Conservation (phyloP, 2,888 invertebrate species). For the Heliconius ethilla region DNA sequence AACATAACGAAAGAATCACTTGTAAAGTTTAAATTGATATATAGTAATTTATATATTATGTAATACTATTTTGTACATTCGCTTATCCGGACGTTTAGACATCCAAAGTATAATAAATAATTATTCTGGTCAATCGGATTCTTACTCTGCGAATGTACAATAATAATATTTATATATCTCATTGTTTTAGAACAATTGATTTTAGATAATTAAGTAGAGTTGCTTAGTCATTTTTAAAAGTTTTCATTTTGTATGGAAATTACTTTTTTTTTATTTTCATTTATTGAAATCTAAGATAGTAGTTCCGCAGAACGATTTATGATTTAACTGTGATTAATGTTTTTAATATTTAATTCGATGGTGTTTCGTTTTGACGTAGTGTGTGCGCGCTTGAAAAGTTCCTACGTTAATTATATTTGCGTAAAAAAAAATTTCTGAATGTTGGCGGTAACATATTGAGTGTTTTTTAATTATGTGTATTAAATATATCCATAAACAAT, state of each 20-base stretch:
- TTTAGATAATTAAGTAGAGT: not conserved
- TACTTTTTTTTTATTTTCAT: not conserved
- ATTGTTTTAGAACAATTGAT: not conserved
- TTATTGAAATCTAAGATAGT: not conserved
- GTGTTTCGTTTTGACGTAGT: constrained; percentile 11
- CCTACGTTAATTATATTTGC: constrained; percentile 35
- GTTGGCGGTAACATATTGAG: not conserved
- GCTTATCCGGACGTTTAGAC: too few species aligned
- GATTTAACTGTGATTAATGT: constrained; percentile 33
- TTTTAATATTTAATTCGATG: constrained; percentile 5
- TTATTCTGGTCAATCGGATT: not conserved
- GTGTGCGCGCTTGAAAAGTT: constrained; percentile 34
- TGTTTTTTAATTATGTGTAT: not conserved
- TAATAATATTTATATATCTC: not conserved
- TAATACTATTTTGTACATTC: too few species aligned
- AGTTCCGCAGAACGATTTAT: constrained; percentile 14
- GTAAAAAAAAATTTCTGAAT: constrained; percentile 14
- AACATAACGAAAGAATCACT: too few species aligned
- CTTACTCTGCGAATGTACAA: not conserved
- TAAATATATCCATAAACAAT: not conserved
- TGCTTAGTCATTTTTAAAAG: constrained; percentile 6
- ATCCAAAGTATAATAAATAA: too few species aligned
- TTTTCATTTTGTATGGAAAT: constrained; percentile 4
- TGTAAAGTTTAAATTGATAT: too few species aligned
- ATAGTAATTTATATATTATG: too few species aligned